A percentile compares a stretch with the other conserved stretches of the same genome.
Evolutionary conservation across 2,113 vertebrate genomes (phyloP).

Genomic region (Natator depressus): DNA sequence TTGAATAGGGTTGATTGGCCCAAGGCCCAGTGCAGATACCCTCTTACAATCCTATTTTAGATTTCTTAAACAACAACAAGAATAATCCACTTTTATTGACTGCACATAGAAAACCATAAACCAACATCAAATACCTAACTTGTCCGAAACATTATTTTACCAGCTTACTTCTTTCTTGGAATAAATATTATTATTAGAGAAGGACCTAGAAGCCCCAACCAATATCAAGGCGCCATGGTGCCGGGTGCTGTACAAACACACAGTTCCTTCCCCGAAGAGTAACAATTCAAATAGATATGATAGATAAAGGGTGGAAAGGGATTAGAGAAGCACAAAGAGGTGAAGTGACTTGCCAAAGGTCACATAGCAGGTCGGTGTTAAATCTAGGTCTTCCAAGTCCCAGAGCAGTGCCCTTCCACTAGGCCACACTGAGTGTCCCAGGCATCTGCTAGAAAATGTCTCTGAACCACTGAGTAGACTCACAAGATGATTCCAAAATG

Average conservation of each 20-base stretch:
- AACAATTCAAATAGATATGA: neutral
- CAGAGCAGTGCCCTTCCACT: neutral
- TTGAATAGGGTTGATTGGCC: neutral
- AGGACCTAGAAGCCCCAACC: accelerated
- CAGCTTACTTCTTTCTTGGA: neutral
- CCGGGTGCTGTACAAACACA: neutral
- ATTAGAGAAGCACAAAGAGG: neutral
- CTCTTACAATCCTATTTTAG: neutral
- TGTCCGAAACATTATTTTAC: neutral
- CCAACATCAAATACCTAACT: neutral
- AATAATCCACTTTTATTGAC: neutral
- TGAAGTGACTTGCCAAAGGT: neutral
- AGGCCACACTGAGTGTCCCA: neutral
- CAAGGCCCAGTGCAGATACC: neutral
- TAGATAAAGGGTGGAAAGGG: neutral
- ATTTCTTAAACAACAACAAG: neutral
- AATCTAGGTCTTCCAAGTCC: neutral
- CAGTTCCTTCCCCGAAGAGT: accelerated
- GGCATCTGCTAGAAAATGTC: neutral
- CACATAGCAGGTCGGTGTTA: neutral
- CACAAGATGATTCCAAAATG: neutral
- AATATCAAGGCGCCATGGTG: accelerated
- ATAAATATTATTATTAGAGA: accelerated
- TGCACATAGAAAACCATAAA: neutral
- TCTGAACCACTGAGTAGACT: neutral